Base-by-base conservation (phyloP, 2,797 vertebrate species). In the Paramormyrops hopkinsi region DNA sequence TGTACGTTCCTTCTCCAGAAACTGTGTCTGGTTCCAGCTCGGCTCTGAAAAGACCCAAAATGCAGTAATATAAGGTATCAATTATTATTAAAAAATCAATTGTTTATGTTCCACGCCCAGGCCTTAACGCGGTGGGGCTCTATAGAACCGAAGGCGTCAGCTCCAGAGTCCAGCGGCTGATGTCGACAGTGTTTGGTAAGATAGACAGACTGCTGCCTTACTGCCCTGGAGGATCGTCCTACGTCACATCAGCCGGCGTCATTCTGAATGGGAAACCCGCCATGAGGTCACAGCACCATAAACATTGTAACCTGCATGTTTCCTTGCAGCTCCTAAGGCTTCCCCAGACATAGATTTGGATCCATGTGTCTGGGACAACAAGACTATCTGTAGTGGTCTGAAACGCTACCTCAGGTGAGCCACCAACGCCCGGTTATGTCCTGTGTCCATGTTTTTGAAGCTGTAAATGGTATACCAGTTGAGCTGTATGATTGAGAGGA, bases 351-450 rank as follows among this genome's bases (percentile, higher is more conserved):
- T 98, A 94, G 97, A 98, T 93, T 96, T 99, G 93, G 97, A 99
- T 93, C 95, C 97, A 84, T 98, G 99, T 90, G 94, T 96, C 53
- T 99, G 98, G 98, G 98, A 99, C 95, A 99, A 98, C 93, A 99
- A 99, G 95, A 99, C 98, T 0, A 98, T 99, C 93, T 99, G 98
- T 88, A 99, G 98, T 0, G 98, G 97, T 88, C 95, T 99, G 90
- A 99, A 99, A 96, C 99, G 98, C 96, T 99, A 99, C 96, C 97
- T 99, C 96, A 98, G 98, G 98, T 99, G 93, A 95, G 95, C 91
- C 65, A 7, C 54, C 8, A 83, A 88, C 90, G 29, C 22, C 25
- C 4, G 14, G 14, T 85, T n/a, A 33, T 56, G 37, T 44, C 62
- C 41, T 8, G 9, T 89, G 87, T 41, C 19, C 8, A 3, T 46